phyloP scores from a whole-genome alignment of 2,888 invertebrate species.

The Xanthorhoe spadicearia region DNA sequence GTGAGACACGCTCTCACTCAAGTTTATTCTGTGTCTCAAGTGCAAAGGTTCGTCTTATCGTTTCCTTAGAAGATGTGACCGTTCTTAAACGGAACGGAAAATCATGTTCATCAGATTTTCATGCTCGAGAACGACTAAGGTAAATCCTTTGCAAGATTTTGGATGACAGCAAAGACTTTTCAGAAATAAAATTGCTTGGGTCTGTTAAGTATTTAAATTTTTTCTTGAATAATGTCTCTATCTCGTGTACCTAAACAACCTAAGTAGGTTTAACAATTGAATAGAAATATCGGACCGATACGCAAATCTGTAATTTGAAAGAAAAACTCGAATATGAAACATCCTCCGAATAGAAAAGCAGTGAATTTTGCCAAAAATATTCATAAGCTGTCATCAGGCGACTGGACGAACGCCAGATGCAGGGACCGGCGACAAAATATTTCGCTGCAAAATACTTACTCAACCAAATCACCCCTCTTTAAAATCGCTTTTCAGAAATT shows the following conservation, averaged over 20 bases:
- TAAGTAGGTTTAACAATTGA: constrained; percentile 20
- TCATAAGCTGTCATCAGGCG: constrained; percentile 84
- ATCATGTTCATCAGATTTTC: not conserved
- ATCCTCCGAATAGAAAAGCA: constrained; percentile 68
- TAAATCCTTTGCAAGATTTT: not conserved
- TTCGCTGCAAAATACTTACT: constrained; percentile 80
- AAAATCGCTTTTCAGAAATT: constrained; percentile 78
- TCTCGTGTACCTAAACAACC: too few species aligned
- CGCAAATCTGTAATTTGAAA: constrained; percentile 53
- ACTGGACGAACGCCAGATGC: constrained; percentile 83
- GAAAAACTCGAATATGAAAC: constrained; percentile 71
- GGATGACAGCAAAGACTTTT: too few species aligned
- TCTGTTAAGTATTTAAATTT: not conserved
- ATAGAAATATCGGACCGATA: constrained; percentile 30
- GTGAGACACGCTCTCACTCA: constrained; percentile 35
- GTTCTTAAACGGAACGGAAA: not conserved
- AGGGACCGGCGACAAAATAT: constrained; percentile 81
- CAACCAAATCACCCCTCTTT: constrained; percentile 77
- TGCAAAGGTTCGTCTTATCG: constrained; percentile 51
- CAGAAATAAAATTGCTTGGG: not conserved
- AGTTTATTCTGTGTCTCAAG: too few species aligned
- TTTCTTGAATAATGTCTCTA: too few species aligned
- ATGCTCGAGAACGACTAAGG: too few species aligned
- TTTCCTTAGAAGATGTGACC: not conserved
- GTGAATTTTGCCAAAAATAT: constrained; percentile 82